Evolutionary conservation across 2,113 vertebrate species (phyloP), one percentile per base, ranked within the genome.

Genomic region (Scalopus aquaticus): DNA sequence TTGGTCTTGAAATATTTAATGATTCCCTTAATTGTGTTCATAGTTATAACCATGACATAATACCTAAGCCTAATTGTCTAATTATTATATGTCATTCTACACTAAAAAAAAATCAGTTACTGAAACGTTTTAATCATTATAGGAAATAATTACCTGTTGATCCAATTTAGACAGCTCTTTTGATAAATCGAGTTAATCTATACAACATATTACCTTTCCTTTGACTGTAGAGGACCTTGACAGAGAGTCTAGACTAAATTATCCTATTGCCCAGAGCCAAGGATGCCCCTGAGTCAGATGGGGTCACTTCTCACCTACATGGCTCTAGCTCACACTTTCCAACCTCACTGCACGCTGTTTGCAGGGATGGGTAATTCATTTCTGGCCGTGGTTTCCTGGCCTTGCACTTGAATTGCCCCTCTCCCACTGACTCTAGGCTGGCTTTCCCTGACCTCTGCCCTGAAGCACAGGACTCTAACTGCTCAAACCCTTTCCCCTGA

Each of bases 1-100:
- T 39, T 16, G 20, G n/a, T 62, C 88, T 85, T 74, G 35, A 87
- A 90, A 67, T 69, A 90, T 92, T 80, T 94, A 82, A 85, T 88
- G 89, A 79, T 78, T 90, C 49, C 39, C 46, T 74, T 74, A 44
- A 73, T 87, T 87, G 42, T 72, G 26, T 77, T 91, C 72, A 12
- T 42, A 80, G 42, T 64, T 58, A 46, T 12, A 67, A 56, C 9
- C 62, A 17, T 35, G 39, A 49, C 5, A 54, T 39, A 83, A 86
- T 64, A 46, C 12, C 35, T 89, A 88, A 88, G 42, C 9, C 32
- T 67, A 79, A 58, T 91, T 78, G 88, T 64, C 93, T 78, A 70
- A 67, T 83, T 92, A 64, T 56, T 30, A 39, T 37, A 46, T 91
- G 44, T 35, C n/a, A 10, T 56, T 64, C 51, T 82, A 46, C 11